These are phyloP conservation scores for Sparidentex hasta DNA, from an alignment of 2,797 vertebrate genomes.

Conservation along the genomic window DNA sequence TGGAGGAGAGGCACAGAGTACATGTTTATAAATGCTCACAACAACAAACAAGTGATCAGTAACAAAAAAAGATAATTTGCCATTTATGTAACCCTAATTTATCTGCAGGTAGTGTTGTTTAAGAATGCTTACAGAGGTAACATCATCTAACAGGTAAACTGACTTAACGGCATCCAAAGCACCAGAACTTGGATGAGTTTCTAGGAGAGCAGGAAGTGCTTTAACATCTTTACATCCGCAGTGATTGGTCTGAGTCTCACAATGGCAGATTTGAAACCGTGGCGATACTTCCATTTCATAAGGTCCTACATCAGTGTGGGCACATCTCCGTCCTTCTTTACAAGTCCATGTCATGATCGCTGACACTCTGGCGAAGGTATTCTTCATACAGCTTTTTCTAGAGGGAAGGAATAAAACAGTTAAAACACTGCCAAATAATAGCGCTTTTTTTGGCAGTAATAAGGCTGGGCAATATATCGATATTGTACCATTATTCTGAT, in stretches of 20 bases:
- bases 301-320: slow-evolving; percentile 31
- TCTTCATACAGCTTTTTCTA: slow-evolving; percentile 90
- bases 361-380: slow-evolving; percentile 89
- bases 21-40: slow-evolving; percentile 39
- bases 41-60: slow-evolving; percentile 40
- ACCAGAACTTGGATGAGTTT: slow-evolving; percentile 34
- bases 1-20: slow-evolving; percentile 54
- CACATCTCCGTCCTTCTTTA: slow-evolving; percentile 13
- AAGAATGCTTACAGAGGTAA: slow-evolving; percentile 34
- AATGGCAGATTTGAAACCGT: slow-evolving; percentile 21
- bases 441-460: background rate
- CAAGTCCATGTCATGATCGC: slow-evolving; percentile 87
- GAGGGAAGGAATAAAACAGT: slow-evolving; percentile 26
- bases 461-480: no score
- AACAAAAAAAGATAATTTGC: slow-evolving; percentile 34
- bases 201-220: background rate
- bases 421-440: background rate
- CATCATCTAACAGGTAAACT: slow-evolving; percentile 23
- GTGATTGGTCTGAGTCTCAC: slow-evolving; percentile 9
- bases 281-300: slow-evolving; percentile 11
- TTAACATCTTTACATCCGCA: background rate
- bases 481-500: no score
- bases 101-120: slow-evolving; percentile 40
- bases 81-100: background rate
- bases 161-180: slow-evolving; percentile 37